Percentiles rank a stretch among this genome's conserved stretches.
These are phyloP conservation scores for Rhagoletis pomonella DNA, from an alignment of 1,140 invertebrate species.

Conservation along the genomic window DNA sequence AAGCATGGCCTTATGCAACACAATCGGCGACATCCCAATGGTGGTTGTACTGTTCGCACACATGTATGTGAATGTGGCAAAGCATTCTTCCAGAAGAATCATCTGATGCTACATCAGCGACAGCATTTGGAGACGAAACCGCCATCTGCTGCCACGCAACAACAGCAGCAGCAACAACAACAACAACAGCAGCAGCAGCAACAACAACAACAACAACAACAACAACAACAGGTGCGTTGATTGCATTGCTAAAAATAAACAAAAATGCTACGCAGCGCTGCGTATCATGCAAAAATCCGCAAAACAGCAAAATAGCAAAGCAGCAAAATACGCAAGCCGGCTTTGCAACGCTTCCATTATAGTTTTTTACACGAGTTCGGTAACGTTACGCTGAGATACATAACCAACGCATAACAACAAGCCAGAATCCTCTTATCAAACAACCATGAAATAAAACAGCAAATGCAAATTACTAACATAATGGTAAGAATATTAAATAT, in stretches of 20 bases:
- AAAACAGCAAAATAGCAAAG: slow-evolving; percentile 16
- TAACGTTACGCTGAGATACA: slow-evolving; percentile 19
- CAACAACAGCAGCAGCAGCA: slow-evolving; percentile 64
- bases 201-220: slow-evolving; percentile 61
- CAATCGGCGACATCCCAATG: slow-evolving; percentile 83
- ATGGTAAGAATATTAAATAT: slow-evolving; percentile 18
- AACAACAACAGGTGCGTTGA: slow-evolving; percentile 55
- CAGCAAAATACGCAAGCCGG: slow-evolving; percentile 42
- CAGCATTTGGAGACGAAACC: slow-evolving; percentile 84
- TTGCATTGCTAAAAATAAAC: slow-evolving; percentile 36
- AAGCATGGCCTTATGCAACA: slow-evolving; percentile 87
- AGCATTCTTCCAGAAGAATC: slow-evolving; percentile 91
- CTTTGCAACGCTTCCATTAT: slow-evolving; percentile 51
- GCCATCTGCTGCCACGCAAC: slow-evolving; percentile 73
- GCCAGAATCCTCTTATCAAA: slow-evolving; percentile 47
- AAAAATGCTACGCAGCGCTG: slow-evolving; percentile 33
- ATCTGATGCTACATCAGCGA: slow-evolving; percentile 85
- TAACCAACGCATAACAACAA: slow-evolving; percentile 50
- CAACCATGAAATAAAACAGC: slow-evolving; percentile 42
- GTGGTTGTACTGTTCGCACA: slow-evolving; percentile 86
- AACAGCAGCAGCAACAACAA: slow-evolving; percentile 65
- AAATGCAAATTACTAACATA: slow-evolving; percentile 48
- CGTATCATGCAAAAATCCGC: slow-evolving; percentile 5
- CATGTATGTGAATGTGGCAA: slow-evolving; percentile 91
- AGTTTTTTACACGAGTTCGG: slow-evolving; percentile 31